A percentile compares a stretch with the other conserved stretches of the same genome.
These are phyloP conservation scores for Rhagoletis pomonella DNA, from an alignment of 1,140 invertebrate genomes.

Conservation along the genomic window DNA sequence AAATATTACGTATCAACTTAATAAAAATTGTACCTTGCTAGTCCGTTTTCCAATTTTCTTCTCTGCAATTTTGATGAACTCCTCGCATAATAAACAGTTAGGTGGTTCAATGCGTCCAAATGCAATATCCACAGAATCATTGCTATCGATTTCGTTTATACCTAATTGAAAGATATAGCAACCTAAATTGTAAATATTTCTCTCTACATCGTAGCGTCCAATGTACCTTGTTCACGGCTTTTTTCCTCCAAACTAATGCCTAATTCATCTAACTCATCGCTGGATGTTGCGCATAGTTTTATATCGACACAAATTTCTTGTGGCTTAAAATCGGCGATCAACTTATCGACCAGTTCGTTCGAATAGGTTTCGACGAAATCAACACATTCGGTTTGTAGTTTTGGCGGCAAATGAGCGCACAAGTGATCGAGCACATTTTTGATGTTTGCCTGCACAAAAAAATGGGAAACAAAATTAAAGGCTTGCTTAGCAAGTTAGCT, in stretches of 20 bases:
- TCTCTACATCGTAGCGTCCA: no score
- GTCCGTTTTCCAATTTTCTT: slow-evolving; percentile 65
- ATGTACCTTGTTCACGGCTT: slow-evolving; percentile 60
- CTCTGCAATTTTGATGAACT: slow-evolving; percentile 66
- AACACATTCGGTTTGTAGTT: slow-evolving; percentile 80
- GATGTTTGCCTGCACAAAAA: slow-evolving; percentile 77
- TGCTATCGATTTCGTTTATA: slow-evolving; percentile 63
- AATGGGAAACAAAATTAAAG: neutral
- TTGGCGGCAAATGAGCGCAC: slow-evolving; percentile 81
- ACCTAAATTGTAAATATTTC: slow-evolving; percentile 19
- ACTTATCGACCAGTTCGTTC: slow-evolving; percentile 84
- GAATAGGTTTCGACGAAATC: slow-evolving; percentile 86
- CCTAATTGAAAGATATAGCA: slow-evolving; percentile 8
- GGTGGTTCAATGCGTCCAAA: slow-evolving; percentile 62
- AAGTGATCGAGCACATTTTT: slow-evolving; percentile 82
- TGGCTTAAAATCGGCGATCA: slow-evolving; percentile 84
- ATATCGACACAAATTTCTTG: slow-evolving; percentile 86
- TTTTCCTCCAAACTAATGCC: slow-evolving; percentile 62
- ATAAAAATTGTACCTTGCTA: slow-evolving; percentile 55
- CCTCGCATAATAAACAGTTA: slow-evolving; percentile 69
- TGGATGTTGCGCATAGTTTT: slow-evolving; percentile 79
- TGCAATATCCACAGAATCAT: slow-evolving; percentile 69
- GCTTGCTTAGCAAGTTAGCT: neutral
- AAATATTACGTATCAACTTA: no score
- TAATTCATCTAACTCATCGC: slow-evolving; percentile 65